Conservation (phyloP, 2,888 invertebrate species). For the Dione juno region DNA sequence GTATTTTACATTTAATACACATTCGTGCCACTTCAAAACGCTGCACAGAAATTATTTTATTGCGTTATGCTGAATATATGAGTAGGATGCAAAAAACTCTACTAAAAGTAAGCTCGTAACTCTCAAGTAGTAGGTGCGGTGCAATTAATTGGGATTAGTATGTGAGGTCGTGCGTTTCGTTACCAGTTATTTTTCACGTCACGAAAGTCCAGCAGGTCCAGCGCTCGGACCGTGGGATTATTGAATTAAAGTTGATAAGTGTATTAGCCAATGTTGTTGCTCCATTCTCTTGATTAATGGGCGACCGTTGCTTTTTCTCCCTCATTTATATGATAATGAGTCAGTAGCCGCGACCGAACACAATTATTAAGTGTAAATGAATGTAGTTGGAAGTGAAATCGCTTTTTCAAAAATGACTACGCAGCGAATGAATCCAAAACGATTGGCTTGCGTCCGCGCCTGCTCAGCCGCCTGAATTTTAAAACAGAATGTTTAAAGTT, state of each 20-base stretch:
- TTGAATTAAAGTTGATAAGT: conserved; percentile 84
- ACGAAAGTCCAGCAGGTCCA: conserved; percentile 65
- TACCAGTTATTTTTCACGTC: conserved; percentile 76
- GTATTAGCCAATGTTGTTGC: conserved; percentile 81
- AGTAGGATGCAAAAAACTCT: conserved; percentile 37
- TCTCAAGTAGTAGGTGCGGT: conserved; percentile 55
- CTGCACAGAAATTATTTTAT: conserved; percentile 35
- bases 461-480: conserved; percentile 53
- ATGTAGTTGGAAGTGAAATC: conserved; percentile 66
- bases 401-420: conserved; percentile 62
- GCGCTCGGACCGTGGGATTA: conserved; percentile 71
- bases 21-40: conserved; percentile 19
- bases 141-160: conserved; percentile 77
- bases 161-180: conserved; percentile 72
- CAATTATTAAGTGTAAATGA: conserved; percentile 78
- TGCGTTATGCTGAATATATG: conserved; percentile 36
- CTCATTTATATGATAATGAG: conserved; percentile 83
- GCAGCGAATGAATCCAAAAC: conserved; percentile 53
- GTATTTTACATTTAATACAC: conserved; percentile 6
- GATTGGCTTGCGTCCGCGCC: conserved; percentile 53
- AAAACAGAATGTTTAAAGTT: conserved; percentile 60
- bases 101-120: conserved; percentile 47
- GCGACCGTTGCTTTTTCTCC: conserved; percentile 78
- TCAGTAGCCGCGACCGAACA: conserved; percentile 69
- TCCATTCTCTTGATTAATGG: conserved; percentile 80